Percentiles rank a stretch among this genome's conserved stretches.
Evolutionary conservation across 2,113 vertebrate species (phyloP).

Genomic region (Platysteira castanea): DNA sequence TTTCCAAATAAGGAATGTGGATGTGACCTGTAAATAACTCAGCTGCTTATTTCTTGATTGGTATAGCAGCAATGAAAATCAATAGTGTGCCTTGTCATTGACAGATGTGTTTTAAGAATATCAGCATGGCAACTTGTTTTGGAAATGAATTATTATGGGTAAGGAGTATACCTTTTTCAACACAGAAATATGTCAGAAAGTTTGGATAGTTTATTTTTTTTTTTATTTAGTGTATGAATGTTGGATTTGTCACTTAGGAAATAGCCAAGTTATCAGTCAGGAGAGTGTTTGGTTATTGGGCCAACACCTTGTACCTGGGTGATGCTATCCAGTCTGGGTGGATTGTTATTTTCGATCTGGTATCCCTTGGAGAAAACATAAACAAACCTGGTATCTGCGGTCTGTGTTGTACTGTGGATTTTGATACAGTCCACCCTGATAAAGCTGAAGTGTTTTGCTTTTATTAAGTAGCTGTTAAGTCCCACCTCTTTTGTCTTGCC

Average conservation of each 20-base stretch:
- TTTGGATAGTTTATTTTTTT: not conserved
- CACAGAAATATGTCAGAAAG: not conserved
- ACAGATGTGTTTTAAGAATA: not conserved
- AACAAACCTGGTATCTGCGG: slow-evolving; percentile 1
- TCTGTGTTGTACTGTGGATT: not conserved
- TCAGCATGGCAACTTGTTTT: not conserved
- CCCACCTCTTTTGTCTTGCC: not conserved
- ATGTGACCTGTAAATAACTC: not conserved
- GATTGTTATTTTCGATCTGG: not conserved
- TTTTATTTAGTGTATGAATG: not conserved
- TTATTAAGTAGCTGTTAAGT: not conserved
- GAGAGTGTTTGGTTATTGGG: not conserved
- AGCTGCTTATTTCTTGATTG: not conserved
- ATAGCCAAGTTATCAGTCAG: not conserved
- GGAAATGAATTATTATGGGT: not conserved
- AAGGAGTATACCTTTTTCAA: not conserved
- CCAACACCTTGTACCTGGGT: not conserved
- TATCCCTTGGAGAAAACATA: slow-evolving; percentile 57
- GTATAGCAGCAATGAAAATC: not conserved
- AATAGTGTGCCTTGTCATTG: not conserved
- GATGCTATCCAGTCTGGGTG: not conserved
- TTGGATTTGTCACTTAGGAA: not conserved
- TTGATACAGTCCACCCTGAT: not conserved
- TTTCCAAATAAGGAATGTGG: not conserved
- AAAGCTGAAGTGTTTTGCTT: not conserved